Evolutionary conservation across 1,140 invertebrate genomes (phyloP), one percentile per base, ranked within the genome.

Genomic region (Bombus pascuorum): DNA sequence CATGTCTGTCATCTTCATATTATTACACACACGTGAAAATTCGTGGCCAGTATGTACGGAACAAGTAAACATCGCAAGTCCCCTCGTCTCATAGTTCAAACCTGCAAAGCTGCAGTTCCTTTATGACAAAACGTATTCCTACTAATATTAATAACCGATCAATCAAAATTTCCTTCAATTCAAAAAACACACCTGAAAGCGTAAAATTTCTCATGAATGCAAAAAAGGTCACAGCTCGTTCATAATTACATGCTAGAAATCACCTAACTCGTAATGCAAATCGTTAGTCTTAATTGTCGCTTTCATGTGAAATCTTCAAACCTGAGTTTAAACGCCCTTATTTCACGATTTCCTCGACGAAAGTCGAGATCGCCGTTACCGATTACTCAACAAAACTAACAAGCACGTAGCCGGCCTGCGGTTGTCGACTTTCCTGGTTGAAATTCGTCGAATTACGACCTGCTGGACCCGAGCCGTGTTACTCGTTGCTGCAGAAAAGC

Each of bases 401-500:
- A 70, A 53, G 25, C 12, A 1, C 42, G 1, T 22, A 12, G 5
- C 28, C 4, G 9, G 39, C 5, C 32, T 4, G 15, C n/a, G 79
- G 18, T 72, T 72, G 37, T 18, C 70, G 34, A 28, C 2, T 18
- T 70, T 79, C 3, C 4, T 13, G n/a, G 10, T 3, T n/a, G 47
- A 32, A 73, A 44, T 72, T 72, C 70, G 53, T 1, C 47, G n/a
- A 62, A 44, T 22, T 53, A 37, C 68, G 28, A 53, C 47, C 28
- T 2, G 18, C 10, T 5, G 1, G 37, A 37, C 39, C 37, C 37
- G 1, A 5, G 13, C 5, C 28, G 10, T 65, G 66, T 80, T 70
- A 34, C 39, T 34, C n/a, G 13, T 5, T 1, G 34, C 74, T 28
- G 34, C 6, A n/a, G 79, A 82, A 87, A 86, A 83, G 74, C 75